Evolutionary conservation across 2,888 invertebrate genomes (phyloP).

Genomic region (Polymixis flavicincta): DNA sequence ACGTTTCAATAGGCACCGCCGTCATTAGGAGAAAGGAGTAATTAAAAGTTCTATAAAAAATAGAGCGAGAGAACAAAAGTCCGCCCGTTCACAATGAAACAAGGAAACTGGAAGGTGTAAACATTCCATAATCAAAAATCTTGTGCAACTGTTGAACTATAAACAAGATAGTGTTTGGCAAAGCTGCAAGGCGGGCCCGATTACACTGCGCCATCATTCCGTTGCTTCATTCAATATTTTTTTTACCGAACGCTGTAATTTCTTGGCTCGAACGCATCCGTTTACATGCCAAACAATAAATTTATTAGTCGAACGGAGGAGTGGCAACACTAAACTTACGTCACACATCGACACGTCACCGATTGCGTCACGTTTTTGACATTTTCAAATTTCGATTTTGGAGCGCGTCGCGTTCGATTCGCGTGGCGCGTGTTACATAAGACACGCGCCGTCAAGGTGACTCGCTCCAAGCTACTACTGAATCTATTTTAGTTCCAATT

Average conservation of each 20-base stretch:
- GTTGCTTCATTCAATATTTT: slow-evolving; percentile 90
- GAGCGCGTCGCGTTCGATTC: slow-evolving; percentile 76
- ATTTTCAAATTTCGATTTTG: slow-evolving; percentile 82
- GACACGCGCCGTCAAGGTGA: slow-evolving; percentile 88
- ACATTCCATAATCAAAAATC: slow-evolving; percentile 77
- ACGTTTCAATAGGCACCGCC: slow-evolving; percentile 82
- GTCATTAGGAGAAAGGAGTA: slow-evolving; percentile 87
- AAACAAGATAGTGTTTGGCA: slow-evolving; percentile 87
- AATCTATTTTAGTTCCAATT: slow-evolving; percentile 90
- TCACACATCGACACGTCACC: slow-evolving; percentile 86
- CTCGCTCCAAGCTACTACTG: slow-evolving; percentile 87
- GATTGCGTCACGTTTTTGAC: slow-evolving; percentile 83
- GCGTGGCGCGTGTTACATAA: slow-evolving; percentile 82
- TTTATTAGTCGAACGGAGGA: slow-evolving; percentile 90
- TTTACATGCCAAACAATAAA: slow-evolving; percentile 91
- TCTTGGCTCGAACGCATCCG: slow-evolving; percentile 91
- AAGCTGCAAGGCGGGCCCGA: slow-evolving; percentile 84
- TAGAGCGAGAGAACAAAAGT: slow-evolving; percentile 70
- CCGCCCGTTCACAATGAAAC: slow-evolving; percentile 57
- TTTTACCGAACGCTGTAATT: slow-evolving; percentile 90
- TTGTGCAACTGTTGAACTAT: slow-evolving; percentile 84
- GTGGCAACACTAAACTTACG: slow-evolving; percentile 87
- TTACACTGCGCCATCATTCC: slow-evolving; percentile 88
- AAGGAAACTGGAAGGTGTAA: slow-evolving; percentile 70
- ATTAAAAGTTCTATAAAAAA: slow-evolving; percentile 88